Evolutionary conservation across 2,113 vertebrate genomes (phyloP).

Genomic region (Pyxicephalus adspersus): DNA sequence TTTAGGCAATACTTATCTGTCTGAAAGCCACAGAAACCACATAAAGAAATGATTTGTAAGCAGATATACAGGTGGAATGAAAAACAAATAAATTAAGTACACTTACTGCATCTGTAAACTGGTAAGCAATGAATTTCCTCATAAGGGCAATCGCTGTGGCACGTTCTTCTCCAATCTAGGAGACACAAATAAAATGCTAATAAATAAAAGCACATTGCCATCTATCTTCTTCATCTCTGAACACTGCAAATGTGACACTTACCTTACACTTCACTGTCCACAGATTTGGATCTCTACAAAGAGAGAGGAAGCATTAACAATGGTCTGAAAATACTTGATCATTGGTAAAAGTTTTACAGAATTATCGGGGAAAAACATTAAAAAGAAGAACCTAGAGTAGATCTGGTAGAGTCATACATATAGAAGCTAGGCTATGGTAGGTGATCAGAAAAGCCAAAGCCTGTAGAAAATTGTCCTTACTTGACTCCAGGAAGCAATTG

Average conservation of each 20-base stretch:
- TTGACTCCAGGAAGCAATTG: conserved; percentile 93
- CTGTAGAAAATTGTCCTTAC: conserved; percentile 68
- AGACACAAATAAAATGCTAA: conserved; percentile 23
- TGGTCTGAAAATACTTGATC: too few species aligned
- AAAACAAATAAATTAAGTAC: neutral
- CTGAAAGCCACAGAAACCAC: neutral
- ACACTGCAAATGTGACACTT: conserved; percentile 17
- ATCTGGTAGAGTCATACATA: too few species aligned
- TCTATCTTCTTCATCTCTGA: too few species aligned
- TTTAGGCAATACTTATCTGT: too few species aligned
- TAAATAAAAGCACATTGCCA: neutral
- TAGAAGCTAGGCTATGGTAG: too few species aligned
- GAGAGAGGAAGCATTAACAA: neutral
- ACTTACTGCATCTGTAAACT: conserved; percentile 89
- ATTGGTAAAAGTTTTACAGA: too few species aligned
- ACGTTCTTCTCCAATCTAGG: conserved; percentile 89
- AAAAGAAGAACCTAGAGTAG: too few species aligned
- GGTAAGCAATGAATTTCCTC: conserved; percentile 97
- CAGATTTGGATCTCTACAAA: conserved; percentile 86
- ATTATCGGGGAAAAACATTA: too few species aligned
- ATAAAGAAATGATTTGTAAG: neutral
- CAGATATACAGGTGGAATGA: neutral
- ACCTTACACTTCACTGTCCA: conserved; percentile 98
- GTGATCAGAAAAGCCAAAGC: neutral
- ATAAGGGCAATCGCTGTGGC: conserved; percentile 91